Base-by-base conservation (phyloP, 1,140 invertebrate genomes). In the Drepana arcuata region DNA sequence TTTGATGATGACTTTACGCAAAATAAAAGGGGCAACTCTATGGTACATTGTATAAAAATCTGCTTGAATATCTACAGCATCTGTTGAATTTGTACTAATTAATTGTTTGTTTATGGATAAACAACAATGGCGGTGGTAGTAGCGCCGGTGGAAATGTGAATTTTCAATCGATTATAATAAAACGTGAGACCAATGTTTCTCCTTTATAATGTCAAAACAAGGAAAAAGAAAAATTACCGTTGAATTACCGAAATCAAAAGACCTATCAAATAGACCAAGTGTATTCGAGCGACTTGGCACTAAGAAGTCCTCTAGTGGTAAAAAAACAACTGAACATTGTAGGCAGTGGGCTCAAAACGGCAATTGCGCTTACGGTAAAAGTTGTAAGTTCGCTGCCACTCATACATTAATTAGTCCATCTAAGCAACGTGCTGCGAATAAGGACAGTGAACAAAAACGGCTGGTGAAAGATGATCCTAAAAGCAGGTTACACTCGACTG, bases 201-300 rank as follows among this genome's bases (percentile, higher is more conserved):
- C 52, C 34, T 60, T 62, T 73, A 81, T 78, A 88, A 91, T 91
- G 90, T 91, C 90, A 88, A 91, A 91, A 86, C 87, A 89, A 88
- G 88, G 87, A 74, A 88, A 90, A 87, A 87, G 89, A 71, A 92
- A 91, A 87, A 90, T 90, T 83, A 89, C 88, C 80, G 89, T 90
- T 74, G 90, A 90, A 77, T 83, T 90, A 78, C 87, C 88, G 64
- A 89, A 88, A 87, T 85, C 85, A 70, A 89, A 89, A 81, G 86
- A 85, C 69, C 82, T 89, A 80, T 50, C 70, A 14, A 82, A 75
- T 64, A 86, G 90, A 72, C 90, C 89, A 47, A 92, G 90, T 87
- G 91, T 93, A 46, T 93, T 92, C 82, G 90, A 92, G 82, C 87
- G 91, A 55, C 86, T 93, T 53, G 91, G 91, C 45, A 92, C 90